Base-by-base conservation (phyloP, 2,888 invertebrate genomes). In the Brachylomia viminalis region DNA sequence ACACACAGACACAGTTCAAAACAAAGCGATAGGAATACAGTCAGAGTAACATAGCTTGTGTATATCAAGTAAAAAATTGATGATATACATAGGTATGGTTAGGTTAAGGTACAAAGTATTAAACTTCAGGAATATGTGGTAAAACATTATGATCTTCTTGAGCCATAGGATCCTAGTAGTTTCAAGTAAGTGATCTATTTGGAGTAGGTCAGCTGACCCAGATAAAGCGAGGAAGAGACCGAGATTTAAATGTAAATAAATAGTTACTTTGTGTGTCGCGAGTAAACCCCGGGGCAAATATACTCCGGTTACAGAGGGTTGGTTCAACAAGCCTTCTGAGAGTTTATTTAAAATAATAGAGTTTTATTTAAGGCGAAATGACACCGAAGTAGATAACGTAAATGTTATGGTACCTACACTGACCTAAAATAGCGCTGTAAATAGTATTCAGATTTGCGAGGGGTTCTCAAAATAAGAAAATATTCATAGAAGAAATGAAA, bases 161-260 rank as follows among this genome's bases (percentile, higher is more conserved):
- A 15, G n/a, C 42, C 23, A 2, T 30, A 13, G 17, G 7, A 33
- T 42, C 11, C 47, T 30, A 42, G 6, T 45, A 7, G 27, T 47
- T 54, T n/a, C n/a, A 33, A 38, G 33, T 47, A 47, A 47, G n/a
- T 72, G 0, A 38, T 38, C 38, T 61, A 13, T 59, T 62, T 33
- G 62, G 38, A 70, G 52, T 71, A 42, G n/a, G n/a, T n/a, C n/a
- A 54, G 42, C 27, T 52, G 64, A 52, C 58, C 42, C 27, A 72
- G 58, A 65, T 58, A 49, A 4, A 65, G 15, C n/a, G 45, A 59
- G 52, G 45, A 73, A 45, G 65, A 45, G 17, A 30, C 27, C 1
- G 13, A 52, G 45, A 64, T 79, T 78, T 52, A 64, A 72, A 72
- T 79, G 64, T 64, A 59, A 78, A 79, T 71, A 52, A n/a, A 7